Base-by-base conservation (phyloP, 2,888 invertebrate genomes). In the Timema cristinae region DNA sequence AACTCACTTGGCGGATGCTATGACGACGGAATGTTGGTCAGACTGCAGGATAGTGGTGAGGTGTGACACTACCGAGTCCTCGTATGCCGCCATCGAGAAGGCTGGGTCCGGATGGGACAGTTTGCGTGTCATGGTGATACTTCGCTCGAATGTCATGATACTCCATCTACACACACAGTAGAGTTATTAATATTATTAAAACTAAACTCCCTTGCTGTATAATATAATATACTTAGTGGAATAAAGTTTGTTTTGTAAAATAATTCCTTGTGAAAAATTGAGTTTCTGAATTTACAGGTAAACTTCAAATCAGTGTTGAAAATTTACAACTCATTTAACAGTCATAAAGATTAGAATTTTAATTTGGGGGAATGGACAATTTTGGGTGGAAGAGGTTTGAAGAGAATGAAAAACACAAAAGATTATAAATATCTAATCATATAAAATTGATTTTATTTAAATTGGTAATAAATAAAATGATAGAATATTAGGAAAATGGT, bases 81-180 rank as follows among this genome's bases (percentile, higher is more conserved):
- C 92, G 82, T 91, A 92, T 76, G 92, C 89, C 8, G 90, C 86
- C 77, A 88, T 88, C 75, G 84, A 84, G 15, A 81, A 77, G 9
- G 82, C 73, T 2, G 86, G 86, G 63, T 86, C 85, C 16, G 87
- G 85, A 54, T 83, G 83, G 66, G 83, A 83, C 50, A 85, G 79
- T 73, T 81, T 81, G 59, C 83, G 83, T 83, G 83, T 8, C 78
- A 91, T 83, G 0, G 91, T 86, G 72, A 89, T 87, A 73, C 88
- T 87, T 70, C 93, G 87, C 81, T 94, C 93, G 80, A 94, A 96
- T 8, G 95, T 94, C 94, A 97, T 94, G 77, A 97, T 94, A 79
- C 96, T 95, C 97, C 97, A 97, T 77, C 91, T 90, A 81, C 32
- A 78, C 77, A 67, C 13, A 49, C 32, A 32, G 4, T 2, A 32